Percentiles rank a stretch among this genome's conserved stretches.
Evolutionary conservation across 2,797 vertebrate species (phyloP).

Genomic region (Enteromius radiatus): DNA sequence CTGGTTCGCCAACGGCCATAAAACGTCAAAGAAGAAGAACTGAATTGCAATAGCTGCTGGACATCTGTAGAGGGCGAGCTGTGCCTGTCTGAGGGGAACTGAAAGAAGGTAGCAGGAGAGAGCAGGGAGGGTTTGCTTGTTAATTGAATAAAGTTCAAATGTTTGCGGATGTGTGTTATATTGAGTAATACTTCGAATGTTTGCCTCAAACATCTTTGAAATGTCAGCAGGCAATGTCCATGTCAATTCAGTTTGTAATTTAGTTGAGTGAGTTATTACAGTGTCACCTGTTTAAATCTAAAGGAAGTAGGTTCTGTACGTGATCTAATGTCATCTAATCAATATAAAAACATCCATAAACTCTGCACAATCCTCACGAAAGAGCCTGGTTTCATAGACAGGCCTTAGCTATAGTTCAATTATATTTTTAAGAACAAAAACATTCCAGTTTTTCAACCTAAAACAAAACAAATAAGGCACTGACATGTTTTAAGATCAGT

Average conservation of each 20-base stretch:
- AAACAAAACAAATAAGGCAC: no score
- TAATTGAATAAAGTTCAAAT: background rate
- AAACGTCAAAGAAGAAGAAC: background rate
- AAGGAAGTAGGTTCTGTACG: background rate
- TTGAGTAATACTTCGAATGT: background rate
- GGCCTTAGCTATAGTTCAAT: no score
- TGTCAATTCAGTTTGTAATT: background rate
- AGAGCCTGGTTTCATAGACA: no score
- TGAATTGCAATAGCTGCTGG: background rate
- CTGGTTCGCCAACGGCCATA: no score
- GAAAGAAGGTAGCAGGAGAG: no score
- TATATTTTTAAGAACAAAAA: no score
- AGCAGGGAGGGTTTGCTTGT: background rate
- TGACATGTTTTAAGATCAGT: no score
- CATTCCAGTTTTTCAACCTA: no score
- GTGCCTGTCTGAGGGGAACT: background rate
- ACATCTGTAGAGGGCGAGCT: slow-evolving; percentile 21
- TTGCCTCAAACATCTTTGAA: background rate
- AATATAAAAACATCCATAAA: background rate
- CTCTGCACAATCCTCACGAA: background rate
- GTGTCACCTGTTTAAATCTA: background rate
- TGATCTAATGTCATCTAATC: background rate
- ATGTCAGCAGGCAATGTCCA: background rate
- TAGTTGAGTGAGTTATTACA: no score
- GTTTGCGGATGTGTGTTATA: background rate